Conservation (phyloP, 1,140 invertebrate genomes). For the Mya arenaria region DNA sequence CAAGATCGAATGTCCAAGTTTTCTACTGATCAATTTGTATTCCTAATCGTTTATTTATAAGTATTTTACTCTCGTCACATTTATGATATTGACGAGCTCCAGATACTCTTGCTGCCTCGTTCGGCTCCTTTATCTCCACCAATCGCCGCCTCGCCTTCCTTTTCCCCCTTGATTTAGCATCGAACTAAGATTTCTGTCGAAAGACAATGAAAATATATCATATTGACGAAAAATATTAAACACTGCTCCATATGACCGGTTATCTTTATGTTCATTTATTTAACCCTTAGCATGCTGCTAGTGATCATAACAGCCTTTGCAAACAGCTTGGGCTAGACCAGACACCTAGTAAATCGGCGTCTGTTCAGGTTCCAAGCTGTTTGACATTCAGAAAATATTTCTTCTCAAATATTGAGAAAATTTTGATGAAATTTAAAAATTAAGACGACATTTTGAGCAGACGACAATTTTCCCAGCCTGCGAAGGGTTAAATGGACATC, state of each 20-base stretch:
- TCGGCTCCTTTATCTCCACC: background rate
- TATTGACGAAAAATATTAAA: no score
- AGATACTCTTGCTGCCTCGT: background rate
- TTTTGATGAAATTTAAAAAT: background rate
- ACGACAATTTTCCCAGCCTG: background rate
- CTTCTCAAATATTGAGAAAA: no score
- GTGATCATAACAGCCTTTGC: no score
- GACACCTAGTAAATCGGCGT: background rate
- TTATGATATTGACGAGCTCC: slow-evolving; percentile 23
- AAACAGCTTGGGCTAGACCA: background rate
- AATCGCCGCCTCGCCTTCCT: background rate
- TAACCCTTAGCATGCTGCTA: no score
- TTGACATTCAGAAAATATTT: no score
- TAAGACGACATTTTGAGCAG: background rate
- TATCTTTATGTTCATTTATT: no score
- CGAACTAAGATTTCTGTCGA: background rate
- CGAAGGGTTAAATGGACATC: background rate
- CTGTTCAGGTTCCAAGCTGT: no score
- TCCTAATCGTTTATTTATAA: no score
- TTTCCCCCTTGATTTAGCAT: background rate
- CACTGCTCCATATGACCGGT: no score
- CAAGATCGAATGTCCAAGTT: no score
- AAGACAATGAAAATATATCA: background rate
- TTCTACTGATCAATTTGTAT: no score
- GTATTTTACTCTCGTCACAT: slow-evolving; percentile 39